phyloP scores from a whole-genome alignment of 2,888 invertebrate genomes.

The Hydropsyche betteni region DNA sequence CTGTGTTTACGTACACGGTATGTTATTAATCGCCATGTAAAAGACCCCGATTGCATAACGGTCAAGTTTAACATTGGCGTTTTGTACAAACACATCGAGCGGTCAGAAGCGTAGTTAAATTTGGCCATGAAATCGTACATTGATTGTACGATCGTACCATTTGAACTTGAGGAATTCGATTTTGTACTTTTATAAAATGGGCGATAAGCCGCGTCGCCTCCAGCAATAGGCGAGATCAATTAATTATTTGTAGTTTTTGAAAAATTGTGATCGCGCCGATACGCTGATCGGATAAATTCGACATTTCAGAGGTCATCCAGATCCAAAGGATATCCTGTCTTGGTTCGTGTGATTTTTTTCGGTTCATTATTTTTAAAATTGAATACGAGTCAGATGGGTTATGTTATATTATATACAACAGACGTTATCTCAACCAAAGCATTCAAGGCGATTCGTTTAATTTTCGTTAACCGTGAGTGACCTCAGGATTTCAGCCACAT shows the following conservation, averaged over 20 bases:
- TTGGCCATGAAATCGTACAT: too few species aligned
- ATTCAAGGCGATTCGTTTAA: background rate
- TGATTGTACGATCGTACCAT: too few species aligned
- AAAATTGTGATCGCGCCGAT: background rate
- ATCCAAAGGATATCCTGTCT: conserved; percentile 23
- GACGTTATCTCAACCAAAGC: background rate
- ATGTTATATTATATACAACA: too few species aligned
- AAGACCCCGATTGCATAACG: too few species aligned
- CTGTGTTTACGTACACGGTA: too few species aligned
- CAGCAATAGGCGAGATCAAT: background rate
- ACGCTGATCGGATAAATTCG: background rate
- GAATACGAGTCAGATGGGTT: too few species aligned
- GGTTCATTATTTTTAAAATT: background rate
- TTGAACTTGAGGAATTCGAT: background rate
- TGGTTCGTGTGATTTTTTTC: conserved; percentile 1
- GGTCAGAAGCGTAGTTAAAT: too few species aligned
- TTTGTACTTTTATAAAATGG: background rate
- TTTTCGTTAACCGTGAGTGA: background rate
- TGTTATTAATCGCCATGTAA: too few species aligned
- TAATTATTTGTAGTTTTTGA: conserved; percentile 3
- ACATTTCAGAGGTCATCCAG: conserved; percentile 16
- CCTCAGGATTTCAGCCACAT: background rate
- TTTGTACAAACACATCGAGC: too few species aligned
- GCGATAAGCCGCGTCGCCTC: background rate
- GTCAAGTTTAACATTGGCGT: too few species aligned